Evolutionary conservation across 1,140 invertebrate genomes (phyloP).

Genomic region (Ceratina australensis): DNA sequence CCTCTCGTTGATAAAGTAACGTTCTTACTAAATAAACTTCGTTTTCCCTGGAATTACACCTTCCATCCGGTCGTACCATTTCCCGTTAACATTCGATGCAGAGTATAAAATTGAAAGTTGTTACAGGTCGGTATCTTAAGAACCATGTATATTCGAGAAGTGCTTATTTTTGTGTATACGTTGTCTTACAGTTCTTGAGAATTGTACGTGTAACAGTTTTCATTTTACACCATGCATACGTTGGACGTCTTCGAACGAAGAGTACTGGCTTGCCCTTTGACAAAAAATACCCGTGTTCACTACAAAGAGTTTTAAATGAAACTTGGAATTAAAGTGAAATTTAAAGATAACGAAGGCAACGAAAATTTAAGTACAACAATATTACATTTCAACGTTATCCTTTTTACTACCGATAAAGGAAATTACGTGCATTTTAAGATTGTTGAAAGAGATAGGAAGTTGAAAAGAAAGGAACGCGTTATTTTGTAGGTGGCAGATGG

Average conservation of each 20-base stretch:
- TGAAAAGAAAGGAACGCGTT: too few species aligned
- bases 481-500: too few species aligned
- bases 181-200: neutral
- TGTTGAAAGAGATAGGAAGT: too few species aligned
- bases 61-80: constrained; percentile 1
- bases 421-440: too few species aligned
- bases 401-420: too few species aligned
- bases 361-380: too few species aligned
- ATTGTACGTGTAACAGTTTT: neutral
- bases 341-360: too few species aligned
- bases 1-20: neutral
- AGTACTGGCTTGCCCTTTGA: neutral
- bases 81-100: neutral
- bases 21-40: neutral
- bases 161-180: neutral
- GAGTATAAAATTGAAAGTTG: constrained; percentile 8
- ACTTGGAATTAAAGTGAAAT: too few species aligned
- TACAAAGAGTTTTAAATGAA: neutral
- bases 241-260: neutral
- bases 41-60: too few species aligned
- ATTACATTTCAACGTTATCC: too few species aligned
- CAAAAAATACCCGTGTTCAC: neutral
- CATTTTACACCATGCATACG: constrained; percentile 23
- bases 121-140: neutral
- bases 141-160: neutral